Percentiles rank a stretch among this genome's conserved stretches.
Evolutionary conservation across 2,797 vertebrate genomes (phyloP).

Genomic region (Eulemur rubriventer): DNA sequence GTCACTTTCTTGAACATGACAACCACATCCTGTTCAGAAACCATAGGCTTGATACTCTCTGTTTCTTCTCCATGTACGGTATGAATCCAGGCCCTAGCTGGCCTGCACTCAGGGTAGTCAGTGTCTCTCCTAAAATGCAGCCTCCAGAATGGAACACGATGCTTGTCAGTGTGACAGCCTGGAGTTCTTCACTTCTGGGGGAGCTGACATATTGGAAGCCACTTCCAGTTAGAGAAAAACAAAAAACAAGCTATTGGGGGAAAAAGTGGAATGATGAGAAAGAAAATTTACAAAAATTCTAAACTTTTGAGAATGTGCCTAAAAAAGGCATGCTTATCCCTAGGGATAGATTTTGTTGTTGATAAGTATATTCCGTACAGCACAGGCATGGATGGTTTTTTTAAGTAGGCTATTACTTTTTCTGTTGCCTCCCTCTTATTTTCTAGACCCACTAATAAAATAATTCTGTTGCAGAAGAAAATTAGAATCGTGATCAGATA

Average conservation of each 20-base stretch:
- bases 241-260: neutral
- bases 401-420: neutral
- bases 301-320: neutral
- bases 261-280: neutral
- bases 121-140: neutral
- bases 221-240: neutral
- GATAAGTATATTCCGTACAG: neutral
- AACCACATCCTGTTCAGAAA: neutral
- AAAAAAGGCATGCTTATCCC: neutral
- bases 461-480: neutral
- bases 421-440: neutral
- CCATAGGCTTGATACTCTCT: neutral
- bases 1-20: neutral
- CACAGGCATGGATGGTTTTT: no score
- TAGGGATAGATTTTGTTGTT: neutral
- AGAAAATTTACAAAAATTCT: neutral
- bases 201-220: neutral
- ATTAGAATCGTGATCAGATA: neutral
- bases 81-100: fast-evolving
- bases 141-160: fast-evolving
- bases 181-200: neutral
- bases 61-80: neutral
- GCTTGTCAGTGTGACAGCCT: neutral
- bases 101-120: no score
- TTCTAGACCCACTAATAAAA: neutral